Percentiles rank a stretch among this genome's conserved stretches.
Conservation (phyloP, 2,797 vertebrate species). For the Enteromius argenteus region DNA sequence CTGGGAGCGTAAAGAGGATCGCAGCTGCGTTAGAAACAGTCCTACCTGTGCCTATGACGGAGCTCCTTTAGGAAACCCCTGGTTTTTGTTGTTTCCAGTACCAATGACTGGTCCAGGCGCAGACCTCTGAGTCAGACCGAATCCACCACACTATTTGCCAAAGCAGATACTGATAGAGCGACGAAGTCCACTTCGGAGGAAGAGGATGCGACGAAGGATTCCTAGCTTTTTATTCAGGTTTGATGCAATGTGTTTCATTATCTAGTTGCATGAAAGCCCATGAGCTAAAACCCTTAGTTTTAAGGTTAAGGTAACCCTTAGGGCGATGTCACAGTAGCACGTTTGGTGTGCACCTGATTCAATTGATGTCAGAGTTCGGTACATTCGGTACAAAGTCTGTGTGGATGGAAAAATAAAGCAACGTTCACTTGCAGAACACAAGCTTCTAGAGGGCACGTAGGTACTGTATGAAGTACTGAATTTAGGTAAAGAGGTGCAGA, state of each 20-base stretch:
- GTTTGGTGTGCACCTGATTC: no score
- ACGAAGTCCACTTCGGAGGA: constrained; percentile 83
- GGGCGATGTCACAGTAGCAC: no score
- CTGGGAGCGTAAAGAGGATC: constrained; percentile 74
- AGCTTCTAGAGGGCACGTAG: no score
- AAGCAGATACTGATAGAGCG: constrained; percentile 57
- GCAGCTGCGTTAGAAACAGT: constrained; percentile 71
- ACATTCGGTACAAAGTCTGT: no score
- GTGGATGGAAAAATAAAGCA: no score
- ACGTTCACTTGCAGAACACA: no score
- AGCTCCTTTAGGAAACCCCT: constrained; percentile 48
- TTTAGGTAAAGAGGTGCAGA: no score
- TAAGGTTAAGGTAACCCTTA: no score
- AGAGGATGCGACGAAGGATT: constrained; percentile 66
- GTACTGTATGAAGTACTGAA: no score
- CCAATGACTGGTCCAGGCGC: constrained; percentile 66
- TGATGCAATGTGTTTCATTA: background rate
- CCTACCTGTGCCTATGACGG: background rate
- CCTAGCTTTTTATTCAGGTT: background rate
- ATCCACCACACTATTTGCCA: constrained; percentile 1
- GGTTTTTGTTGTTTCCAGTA: background rate
- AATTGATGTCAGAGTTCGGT: no score
- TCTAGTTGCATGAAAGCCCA: no score
- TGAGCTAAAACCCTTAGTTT: no score
- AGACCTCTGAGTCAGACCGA: constrained; percentile 84